Base-by-base conservation (phyloP, 2,888 invertebrate species). In the Drosophila gaucha region DNA sequence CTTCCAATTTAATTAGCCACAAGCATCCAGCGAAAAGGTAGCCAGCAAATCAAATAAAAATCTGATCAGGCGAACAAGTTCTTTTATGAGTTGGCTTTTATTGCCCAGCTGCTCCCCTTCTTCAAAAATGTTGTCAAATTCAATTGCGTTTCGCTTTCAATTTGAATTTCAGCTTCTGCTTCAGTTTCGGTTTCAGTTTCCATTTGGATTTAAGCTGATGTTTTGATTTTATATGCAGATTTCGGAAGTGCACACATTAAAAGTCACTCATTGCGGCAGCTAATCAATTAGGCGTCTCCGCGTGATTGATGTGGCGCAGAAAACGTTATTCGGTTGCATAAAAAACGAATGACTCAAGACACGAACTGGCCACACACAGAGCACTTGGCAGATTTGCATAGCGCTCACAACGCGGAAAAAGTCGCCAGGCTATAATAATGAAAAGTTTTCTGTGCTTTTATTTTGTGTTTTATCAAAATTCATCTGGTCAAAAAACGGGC, bases 291-390 rank as follows among this genome's bases (percentile, higher is more conserved):
- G 72, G 41, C 59, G 74, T 63, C 66, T 55, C 62, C 50, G 63
- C 60, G 60, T 74, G 85, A 86, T 83, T 70, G 86, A 80, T 79
- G 46, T 73, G 66, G 39, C 20, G 24, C 16, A 28, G 55, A 10
- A 51, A 41, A 52, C 52, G 52, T 58, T 41, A 63, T 56, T 62
- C 36, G 31, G 43, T 52, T 62, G 63, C 62, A 58, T 57, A 74
- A 76, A 67, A 52, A 67, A 49, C 76, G 59, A 83, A 67, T 84
- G 82, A 87, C 85, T 83, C 74, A 86, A 78, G 85, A 64, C 87
- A 85, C 82, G 74, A 86, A 82, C 82, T 83, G 60, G 80, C 85
- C 80, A 78, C 76, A 80, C 85, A 85, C 82, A 69, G 64, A 67
- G 67, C 55, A 57, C 14, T 4, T 1, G 14, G 31, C 44, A 26